Evolutionary conservation across 2,113 vertebrate genomes (phyloP), one percentile per base, ranked within the genome.

Genomic region (Hippoglossus stenolepis): DNA sequence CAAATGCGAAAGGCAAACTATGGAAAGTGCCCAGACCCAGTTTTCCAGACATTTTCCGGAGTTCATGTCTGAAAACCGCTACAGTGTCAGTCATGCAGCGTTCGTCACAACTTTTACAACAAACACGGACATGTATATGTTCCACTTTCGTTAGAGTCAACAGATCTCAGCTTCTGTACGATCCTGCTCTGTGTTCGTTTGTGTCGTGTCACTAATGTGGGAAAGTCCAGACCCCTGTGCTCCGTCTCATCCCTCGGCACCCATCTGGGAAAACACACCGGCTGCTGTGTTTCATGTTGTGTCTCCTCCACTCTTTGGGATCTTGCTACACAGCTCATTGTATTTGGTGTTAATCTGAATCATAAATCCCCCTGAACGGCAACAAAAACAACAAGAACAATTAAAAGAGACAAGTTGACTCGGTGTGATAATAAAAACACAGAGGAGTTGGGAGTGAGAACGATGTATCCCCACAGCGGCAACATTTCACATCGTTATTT

Each of bases 371-470:
- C 3, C 23, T 31, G 20, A 18, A 21, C 23, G 38, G 47, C 18
- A 47, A 49, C n/a, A 54, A 51, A 31, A 76, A 64, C 21, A 68
- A 53, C 10, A 45, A 28, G 53, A 68, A 40, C 7, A 63, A 57
- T 49, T 40, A 81, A 35, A 47, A 58, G 7, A 26, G 20, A 21
- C 28, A 61, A n/a, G 47, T 54, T 65, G 2, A 28, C 40, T 23
- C 15, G 2, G 20, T 26, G 15, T 11, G 24, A 5, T 49, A 18
- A 68, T 57, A 21, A 35, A 77, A 53, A 68, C 70, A 70, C 4
- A 84, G 76, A 84, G n/a, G 3, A 40, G 73, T 73, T 64, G 18
- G 10, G 51, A 78, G 43, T 15, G 35, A 28, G 49, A 75, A 67
- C 23, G 45, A 58, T 14, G 70, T n/a, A 57, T 75, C 60, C 65